These are phyloP conservation scores for Tachysurus vachellii DNA, from an alignment of 2,113 vertebrate species.

Conservation along the genomic window DNA sequence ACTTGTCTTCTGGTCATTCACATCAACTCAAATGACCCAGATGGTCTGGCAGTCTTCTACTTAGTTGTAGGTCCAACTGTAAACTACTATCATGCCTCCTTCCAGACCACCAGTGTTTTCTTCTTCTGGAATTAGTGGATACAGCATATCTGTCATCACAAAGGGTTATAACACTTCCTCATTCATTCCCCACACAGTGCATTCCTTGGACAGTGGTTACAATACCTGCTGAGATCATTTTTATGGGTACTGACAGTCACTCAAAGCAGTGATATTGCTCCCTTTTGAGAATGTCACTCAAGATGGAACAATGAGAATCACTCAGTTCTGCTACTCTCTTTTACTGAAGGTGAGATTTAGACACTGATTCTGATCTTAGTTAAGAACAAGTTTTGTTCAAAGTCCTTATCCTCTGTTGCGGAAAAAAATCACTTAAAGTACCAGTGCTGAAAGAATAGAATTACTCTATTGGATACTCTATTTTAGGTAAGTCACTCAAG, in stretches of 20 bases:
- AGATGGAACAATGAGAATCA: background rate
- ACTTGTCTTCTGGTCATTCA: background rate
- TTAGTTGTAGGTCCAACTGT: background rate
- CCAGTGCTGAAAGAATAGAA: background rate
- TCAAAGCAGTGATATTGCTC: background rate
- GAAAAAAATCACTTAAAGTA: background rate
- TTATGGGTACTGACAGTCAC: background rate
- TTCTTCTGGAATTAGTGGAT: background rate
- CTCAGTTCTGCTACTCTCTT: background rate
- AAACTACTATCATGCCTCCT: background rate
- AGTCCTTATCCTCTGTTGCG: background rate
- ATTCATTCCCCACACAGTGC: background rate
- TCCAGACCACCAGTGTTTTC: background rate
- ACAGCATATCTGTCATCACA: background rate
- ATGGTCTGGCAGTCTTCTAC: background rate
- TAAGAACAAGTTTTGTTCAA: background rate
- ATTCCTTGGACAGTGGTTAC: background rate
- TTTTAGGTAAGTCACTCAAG: background rate
- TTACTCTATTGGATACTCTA: background rate
- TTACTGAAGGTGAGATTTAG: background rate
- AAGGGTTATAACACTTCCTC: background rate
- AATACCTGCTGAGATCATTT: background rate
- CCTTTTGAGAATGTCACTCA: too few species aligned
- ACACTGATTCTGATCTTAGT: background rate
- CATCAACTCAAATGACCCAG: background rate